These are phyloP conservation scores for Butastur rufipennis DNA, from an alignment of 2,113 vertebrate species.

Conservation along the genomic window DNA sequence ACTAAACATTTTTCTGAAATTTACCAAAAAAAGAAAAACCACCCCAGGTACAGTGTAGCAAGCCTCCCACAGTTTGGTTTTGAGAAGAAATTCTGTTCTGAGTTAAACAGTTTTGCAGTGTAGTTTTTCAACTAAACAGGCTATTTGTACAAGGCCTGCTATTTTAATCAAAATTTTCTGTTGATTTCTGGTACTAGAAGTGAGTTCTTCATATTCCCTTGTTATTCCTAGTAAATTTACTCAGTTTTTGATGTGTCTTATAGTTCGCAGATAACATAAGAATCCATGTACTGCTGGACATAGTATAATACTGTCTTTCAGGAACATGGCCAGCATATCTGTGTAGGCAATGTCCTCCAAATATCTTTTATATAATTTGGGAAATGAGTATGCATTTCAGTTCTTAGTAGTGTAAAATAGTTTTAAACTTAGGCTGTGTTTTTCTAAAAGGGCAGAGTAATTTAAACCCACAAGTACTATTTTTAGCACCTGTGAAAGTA, in stretches of 20 bases:
- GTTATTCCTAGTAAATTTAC: not conserved
- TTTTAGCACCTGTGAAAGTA: not conserved
- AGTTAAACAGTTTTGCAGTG: not conserved
- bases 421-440: not conserved
- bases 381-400: not conserved
- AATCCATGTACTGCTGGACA: not conserved
- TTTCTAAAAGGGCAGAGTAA: not conserved
- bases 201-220: not conserved
- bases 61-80: not conserved
- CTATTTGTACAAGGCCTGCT: not conserved
- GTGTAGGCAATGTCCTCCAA: not conserved
- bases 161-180: not conserved
- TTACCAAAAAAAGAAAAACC: not conserved
- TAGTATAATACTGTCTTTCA: not conserved
- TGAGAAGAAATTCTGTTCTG: not conserved
- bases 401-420: not conserved
- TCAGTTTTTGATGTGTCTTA: not conserved
- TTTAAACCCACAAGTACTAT: not conserved
- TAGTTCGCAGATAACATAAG: not conserved
- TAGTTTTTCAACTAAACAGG: not conserved
- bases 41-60: not conserved
- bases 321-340: not conserved
- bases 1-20: not conserved
- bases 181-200: not conserved
- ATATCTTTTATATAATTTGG: not conserved